phyloP scores from a whole-genome alignment of 2,797 vertebrate species.

The Momotus momota region DNA sequence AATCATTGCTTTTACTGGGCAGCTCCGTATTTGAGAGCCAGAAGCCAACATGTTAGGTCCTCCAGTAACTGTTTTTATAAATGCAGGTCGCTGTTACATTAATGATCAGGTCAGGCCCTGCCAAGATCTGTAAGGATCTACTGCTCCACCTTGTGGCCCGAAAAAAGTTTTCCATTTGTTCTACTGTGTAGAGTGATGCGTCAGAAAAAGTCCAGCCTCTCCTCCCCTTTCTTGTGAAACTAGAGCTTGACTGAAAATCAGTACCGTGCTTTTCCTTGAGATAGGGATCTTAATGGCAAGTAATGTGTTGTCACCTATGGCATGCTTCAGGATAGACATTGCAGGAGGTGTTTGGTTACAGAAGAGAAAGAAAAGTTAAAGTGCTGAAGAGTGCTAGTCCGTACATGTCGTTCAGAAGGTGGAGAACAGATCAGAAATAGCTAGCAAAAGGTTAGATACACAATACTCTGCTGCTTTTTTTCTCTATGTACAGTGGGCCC shows the following conservation, averaged over 20 bases:
- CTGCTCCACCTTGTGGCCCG: conserved; percentile 73
- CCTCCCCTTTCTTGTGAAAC: background rate
- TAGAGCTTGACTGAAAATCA: background rate
- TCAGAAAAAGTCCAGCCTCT: background rate
- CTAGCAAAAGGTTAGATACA: background rate
- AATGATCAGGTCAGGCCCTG: background rate
- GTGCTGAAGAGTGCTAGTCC: background rate
- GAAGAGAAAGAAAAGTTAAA: background rate
- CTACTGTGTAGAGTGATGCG: background rate
- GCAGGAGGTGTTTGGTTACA: background rate
- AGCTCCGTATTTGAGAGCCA: background rate
- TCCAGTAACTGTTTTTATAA: background rate
- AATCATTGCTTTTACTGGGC: background rate
- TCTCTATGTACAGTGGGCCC: background rate
- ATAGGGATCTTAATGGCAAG: background rate
- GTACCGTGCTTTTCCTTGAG: background rate
- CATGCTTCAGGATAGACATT: background rate
- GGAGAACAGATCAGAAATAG: background rate
- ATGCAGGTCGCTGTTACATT: background rate
- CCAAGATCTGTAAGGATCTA: conserved; percentile 27
- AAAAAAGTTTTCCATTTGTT: background rate
- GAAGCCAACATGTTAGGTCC: background rate
- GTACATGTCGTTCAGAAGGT: background rate
- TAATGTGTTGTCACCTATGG: background rate
- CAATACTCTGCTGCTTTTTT: background rate